Conservation (phyloP, 2,888 invertebrate species). For the Mechanitis mazaeus region DNA sequence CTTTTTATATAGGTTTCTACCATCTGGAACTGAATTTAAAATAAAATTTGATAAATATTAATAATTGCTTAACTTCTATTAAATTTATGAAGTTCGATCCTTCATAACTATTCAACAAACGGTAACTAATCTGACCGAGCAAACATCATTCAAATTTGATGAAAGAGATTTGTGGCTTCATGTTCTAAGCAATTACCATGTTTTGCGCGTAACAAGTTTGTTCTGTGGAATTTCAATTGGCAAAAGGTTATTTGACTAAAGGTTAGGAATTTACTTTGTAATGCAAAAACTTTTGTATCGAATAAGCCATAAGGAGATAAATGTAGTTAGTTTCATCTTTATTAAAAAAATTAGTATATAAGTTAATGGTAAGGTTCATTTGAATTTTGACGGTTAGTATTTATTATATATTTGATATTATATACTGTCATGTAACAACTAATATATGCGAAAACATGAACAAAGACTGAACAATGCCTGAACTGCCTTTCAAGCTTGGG, state of each 20-base stretch:
- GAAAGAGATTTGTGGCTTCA: conserved; percentile 7
- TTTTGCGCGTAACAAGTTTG: conserved; percentile 13
- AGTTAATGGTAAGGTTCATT: no score
- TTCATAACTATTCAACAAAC: neutral
- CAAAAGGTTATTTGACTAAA: conserved; percentile 2
- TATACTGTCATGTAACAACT: no score
- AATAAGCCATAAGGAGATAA: neutral
- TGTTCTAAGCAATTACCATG: conserved; percentile 19
- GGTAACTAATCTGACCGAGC: neutral
- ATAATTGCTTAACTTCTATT: neutral
- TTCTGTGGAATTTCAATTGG: conserved; percentile 17
- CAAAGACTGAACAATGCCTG: conserved; percentile 5
- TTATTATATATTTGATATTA: no score
- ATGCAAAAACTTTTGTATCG: conserved; percentile 8
- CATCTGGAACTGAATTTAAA: no score
- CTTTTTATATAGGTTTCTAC: no score
- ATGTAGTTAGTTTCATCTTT: no score
- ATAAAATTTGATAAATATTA: neutral
- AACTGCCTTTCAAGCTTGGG: neutral
- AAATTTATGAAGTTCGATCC: conserved; percentile 3
- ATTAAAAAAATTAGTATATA: no score
- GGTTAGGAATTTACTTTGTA: conserved; percentile 12
- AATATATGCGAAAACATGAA: neutral
- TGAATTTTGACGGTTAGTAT: no score
- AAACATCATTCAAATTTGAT: conserved; percentile 1